These are phyloP conservation scores for Conopomorpha cramerella DNA, from an alignment of 1,140 invertebrate genomes.

Conservation along the genomic window DNA sequence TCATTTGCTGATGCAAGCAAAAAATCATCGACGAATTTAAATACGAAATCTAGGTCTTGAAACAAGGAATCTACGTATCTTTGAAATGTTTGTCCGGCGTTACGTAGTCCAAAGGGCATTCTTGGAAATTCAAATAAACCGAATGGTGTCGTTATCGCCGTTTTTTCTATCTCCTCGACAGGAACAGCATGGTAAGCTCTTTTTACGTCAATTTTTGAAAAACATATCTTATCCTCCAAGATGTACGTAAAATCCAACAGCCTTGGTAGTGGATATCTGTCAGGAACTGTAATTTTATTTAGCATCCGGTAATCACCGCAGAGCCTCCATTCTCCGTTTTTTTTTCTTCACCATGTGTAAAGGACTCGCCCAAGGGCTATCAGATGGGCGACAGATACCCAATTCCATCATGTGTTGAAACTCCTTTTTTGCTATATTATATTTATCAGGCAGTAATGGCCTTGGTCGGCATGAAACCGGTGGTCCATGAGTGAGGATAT, in stretches of 20 bases:
- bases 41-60: constrained; percentile 10
- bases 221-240: too few relatives aligned
- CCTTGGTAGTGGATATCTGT: not conserved
- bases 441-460: not conserved
- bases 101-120: constrained; percentile 49
- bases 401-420: not conserved
- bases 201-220: not conserved
- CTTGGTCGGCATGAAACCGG: not conserved
- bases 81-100: constrained; percentile 55
- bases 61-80: constrained; percentile 48
- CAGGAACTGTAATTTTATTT: not conserved
- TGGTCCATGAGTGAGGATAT: too few relatives aligned
- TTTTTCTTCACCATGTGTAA: constrained; percentile 2
- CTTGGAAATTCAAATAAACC: constrained; percentile 9
- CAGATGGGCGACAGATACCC: constrained; percentile 1
- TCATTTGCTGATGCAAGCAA: not conserved
- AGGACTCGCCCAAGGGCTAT: not conserved
- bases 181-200: not conserved
- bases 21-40: constrained; percentile 1
- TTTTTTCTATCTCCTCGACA: constrained; percentile 24
- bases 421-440: not conserved
- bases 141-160: constrained; percentile 29
- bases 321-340: not conserved
- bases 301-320: not conserved
- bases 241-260: not conserved